Evolutionary conservation across 2,888 invertebrate species (phyloP).

Genomic region (Eupithecia subfuscata): DNA sequence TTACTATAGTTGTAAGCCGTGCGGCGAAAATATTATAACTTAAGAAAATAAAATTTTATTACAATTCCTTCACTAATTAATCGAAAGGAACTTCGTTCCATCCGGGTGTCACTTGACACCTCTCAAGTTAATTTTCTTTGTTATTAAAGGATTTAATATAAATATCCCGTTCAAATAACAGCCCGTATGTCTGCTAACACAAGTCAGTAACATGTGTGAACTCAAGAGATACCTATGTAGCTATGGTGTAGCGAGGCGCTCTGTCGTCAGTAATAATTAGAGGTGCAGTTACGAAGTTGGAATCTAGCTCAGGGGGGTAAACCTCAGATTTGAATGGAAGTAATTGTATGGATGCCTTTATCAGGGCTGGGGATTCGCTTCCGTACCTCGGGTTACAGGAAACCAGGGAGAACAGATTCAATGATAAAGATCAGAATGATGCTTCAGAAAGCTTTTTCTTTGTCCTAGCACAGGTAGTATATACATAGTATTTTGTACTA

Average conservation of each 20-base stretch:
- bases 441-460: background rate
- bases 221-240: slow-evolving; percentile 44
- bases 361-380: background rate
- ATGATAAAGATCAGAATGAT: background rate
- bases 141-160: no score
- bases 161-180: background rate
- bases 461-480: background rate
- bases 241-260: slow-evolving; percentile 7
- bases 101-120: no score
- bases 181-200: slow-evolving; percentile 30
- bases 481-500: no score
- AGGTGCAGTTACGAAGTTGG: slow-evolving; percentile 6
- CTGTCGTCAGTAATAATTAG: slow-evolving; percentile 10
- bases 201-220: slow-evolving; percentile 50
- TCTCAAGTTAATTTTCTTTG: no score
- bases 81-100: no score
- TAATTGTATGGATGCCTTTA: background rate
- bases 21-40: no score
- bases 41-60: no score
- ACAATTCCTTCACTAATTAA: no score
- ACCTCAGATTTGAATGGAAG: background rate
- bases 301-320: background rate
- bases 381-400: background rate
- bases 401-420: background rate
- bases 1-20: no score